These are phyloP conservation scores for Temnothorax nylanderi DNA, from an alignment of 1,140 invertebrate species.

Conservation along the genomic window DNA sequence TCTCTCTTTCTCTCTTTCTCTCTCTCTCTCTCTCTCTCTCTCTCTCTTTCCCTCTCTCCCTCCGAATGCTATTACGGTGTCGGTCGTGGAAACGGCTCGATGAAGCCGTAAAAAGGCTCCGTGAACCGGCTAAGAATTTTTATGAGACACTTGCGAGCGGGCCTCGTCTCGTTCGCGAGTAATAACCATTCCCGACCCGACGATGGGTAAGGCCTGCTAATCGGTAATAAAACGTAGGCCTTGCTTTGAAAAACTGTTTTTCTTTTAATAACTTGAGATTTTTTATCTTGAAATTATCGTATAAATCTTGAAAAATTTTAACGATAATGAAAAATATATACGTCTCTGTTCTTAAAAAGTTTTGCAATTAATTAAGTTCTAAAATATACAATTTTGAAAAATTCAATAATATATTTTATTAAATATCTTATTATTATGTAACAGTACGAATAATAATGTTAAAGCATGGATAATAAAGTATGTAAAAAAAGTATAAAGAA, in stretches of 20 bases:
- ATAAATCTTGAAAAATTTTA: neutral
- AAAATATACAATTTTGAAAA: neutral
- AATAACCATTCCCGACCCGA: slow-evolving; percentile 28
- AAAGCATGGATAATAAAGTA: neutral
- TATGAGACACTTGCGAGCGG: slow-evolving; percentile 36
- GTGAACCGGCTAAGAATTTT: slow-evolving; percentile 55
- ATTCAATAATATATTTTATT: neutral
- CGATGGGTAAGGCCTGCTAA: slow-evolving; percentile 14
- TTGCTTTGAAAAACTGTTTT: neutral
- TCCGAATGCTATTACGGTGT: slow-evolving; percentile 66
- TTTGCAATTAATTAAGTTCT: neutral
- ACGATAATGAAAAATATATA: neutral
- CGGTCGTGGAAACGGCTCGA: slow-evolving; percentile 55
- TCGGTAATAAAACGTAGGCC: neutral
- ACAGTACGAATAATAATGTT: neutral
- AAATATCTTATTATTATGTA: neutral
- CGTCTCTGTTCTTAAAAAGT: neutral
- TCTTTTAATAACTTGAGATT: neutral
- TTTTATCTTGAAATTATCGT: neutral
- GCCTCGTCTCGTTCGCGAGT: slow-evolving; percentile 8
- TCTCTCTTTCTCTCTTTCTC: neutral
- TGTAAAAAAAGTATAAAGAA: too few relatives aligned
- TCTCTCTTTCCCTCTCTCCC: neutral
- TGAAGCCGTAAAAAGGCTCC: slow-evolving; percentile 63
- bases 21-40: neutral